Evolutionary conservation across 2,888 invertebrate genomes (phyloP), one percentile per base, ranked within the genome.

Genomic region (Taphrorychus bicolor): DNA sequence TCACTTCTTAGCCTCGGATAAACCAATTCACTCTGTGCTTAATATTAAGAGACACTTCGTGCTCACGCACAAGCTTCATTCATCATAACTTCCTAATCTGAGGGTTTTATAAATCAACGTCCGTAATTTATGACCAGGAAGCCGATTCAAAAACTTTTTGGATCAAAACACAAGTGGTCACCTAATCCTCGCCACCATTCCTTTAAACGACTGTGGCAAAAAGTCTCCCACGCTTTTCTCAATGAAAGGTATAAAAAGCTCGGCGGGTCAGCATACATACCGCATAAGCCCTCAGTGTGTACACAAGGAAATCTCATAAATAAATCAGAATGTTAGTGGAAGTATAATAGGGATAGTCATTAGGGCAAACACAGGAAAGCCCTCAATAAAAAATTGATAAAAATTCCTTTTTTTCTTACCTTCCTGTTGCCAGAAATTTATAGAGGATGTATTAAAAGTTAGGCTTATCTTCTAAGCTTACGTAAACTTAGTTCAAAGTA

Each of bases 191-290:
- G 19, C 18, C 32, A 5, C 17, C 18, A 42, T 41, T 58, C 41
- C 63, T 57, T 51, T 64, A 56, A 64, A 64, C 49, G 52, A 41
- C 56, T 51, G 14, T 40, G 52, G 45, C 58, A 56, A 58, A 60
- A 64, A 64, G 40, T 70, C 67, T 73, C 76, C 73, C 75, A 74
- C 75, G 74, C 62, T 73, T 70, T 70, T 71, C 58, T 57, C 32
- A 32, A 3, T 74, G 70, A 75, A 74, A 72, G 73, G 72, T 73
- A 65, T 62, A 64, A 71, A 72, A 73, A 71, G 71, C 72, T 69
- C 70, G 70, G 67, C 67, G 74, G 73, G 72, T 75, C 75, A 75
- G 69, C 57, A 58, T 75, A 77, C 77, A 77, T 74, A 75, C 77
- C 76, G 67, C 77, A 77, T 72, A 74, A 73, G 74, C 71, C 65